Evolutionary conservation across 1,140 invertebrate genomes (phyloP).

Genomic region (Megathymus violae): DNA sequence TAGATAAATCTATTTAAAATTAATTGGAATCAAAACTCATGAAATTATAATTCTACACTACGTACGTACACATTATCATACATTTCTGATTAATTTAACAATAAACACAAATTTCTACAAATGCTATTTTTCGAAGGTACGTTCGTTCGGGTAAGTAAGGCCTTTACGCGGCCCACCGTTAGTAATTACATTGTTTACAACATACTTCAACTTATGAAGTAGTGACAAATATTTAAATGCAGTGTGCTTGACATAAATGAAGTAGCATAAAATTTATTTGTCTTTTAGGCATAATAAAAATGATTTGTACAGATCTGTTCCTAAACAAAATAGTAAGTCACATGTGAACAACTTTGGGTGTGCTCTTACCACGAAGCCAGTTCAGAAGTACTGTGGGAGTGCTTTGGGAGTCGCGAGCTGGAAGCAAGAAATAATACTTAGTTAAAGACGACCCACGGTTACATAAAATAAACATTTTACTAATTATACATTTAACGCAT

Average conservation of each 20-base stretch:
- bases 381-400: conserved; percentile 90
- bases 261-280: conserved; percentile 8
- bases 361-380: conserved; percentile 89
- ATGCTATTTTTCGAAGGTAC: conserved; percentile 5
- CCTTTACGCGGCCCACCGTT: not conserved
- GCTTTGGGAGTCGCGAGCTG: conserved; percentile 90
- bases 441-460: too few relatives aligned
- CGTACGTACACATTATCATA: not conserved
- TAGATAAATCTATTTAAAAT: not conserved
- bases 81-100: conserved; percentile 1
- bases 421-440: too few relatives aligned
- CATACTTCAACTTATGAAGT: conserved; percentile 5
- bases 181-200: conserved; percentile 14
- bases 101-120: conserved; percentile 10
- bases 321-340: conserved; percentile 41
- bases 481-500: too few relatives aligned
- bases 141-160: conserved; percentile 21
- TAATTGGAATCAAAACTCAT: not conserved
- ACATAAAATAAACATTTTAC: too few relatives aligned
- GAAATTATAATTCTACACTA: not conserved
- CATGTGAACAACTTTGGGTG: conserved; percentile 82
- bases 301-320: conserved; percentile 16
- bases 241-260: not conserved
- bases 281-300: conserved; percentile 11
- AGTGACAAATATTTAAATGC: conserved; percentile 8